Evolutionary conservation across 2,888 invertebrate species (phyloP).

Genomic region (Drosophila lacicola): DNA sequence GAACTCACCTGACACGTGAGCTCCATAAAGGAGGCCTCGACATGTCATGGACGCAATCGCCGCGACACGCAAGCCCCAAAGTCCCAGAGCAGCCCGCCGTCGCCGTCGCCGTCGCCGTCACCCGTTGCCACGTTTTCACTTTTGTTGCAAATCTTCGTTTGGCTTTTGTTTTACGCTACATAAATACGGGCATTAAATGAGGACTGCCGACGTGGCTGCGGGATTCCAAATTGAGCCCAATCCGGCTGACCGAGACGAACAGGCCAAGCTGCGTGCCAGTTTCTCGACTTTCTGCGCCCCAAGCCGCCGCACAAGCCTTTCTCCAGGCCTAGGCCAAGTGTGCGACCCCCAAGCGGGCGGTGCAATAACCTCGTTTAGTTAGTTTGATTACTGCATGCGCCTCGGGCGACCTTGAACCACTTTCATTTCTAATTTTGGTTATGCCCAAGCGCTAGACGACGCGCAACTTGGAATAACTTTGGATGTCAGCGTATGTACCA

Average conservation of each 20-base stretch:
- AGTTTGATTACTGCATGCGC: conserved; percentile 43
- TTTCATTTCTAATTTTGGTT: conserved; percentile 70
- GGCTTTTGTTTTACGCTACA: conserved; percentile 42
- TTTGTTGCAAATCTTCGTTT: conserved; percentile 49
- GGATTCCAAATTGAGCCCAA: conserved; percentile 35
- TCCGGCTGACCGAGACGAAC: conserved; percentile 30
- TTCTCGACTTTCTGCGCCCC: background rate
- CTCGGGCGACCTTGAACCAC: conserved; percentile 72
- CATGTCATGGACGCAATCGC: conserved; percentile 74
- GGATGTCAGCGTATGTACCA: conserved; percentile 15
- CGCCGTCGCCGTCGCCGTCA: background rate
- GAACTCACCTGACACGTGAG: conserved; percentile 72
- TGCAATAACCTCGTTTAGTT: conserved; percentile 74
- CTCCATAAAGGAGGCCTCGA: conserved; percentile 67
- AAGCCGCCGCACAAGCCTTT: background rate
- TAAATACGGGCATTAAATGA: conserved; percentile 56
- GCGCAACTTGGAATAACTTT: conserved; percentile 25
- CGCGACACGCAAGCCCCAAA: conserved; percentile 69
- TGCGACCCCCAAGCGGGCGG: conserved; percentile 48
- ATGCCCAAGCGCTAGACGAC: conserved; percentile 15
- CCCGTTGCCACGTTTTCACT: conserved; percentile 40
- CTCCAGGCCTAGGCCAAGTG: background rate
- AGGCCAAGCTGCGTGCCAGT: background rate
- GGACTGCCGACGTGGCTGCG: conserved; percentile 9
- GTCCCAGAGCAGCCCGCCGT: conserved; percentile 28